Evolutionary conservation across 1,140 invertebrate genomes (phyloP), one percentile per base, ranked within the genome.

Genomic region (Holotrichia oblita): DNA sequence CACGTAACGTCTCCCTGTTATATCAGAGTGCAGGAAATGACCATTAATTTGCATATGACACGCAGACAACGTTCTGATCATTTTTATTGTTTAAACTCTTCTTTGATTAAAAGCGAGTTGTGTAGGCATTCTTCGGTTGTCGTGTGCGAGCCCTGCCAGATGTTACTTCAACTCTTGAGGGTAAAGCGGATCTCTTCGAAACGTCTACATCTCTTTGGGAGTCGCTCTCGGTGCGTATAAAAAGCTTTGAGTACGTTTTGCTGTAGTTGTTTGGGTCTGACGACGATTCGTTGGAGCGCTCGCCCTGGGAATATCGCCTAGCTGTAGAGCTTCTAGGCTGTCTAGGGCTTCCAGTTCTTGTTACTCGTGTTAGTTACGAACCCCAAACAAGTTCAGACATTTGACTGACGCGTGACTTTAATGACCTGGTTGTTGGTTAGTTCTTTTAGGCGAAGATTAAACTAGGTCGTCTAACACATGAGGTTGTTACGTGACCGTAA

Each of bases 161-260:
- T 69, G 61, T 69, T 22, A 10, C 20, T 6, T 2, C 27, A 6
- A 10, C 9, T 69, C 61, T 69, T 10, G 9, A 34, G 27, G 27
- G 27, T 4, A 34, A 34, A 34, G 27, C 27, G 27, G 27, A 34
- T 34, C 27, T 20, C 0, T 4, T 14, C 20, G 61, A 4, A 24
- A 22, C 61, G 14, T 14, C 61, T n/a, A 17, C 8, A 69, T 69
- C 61, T 24, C 27, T 27, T 14, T 14, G 22, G 20, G 27, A 10
- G 22, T 10, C 22, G 10, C 27, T 22, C 22, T 3, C 61, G 61
- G 22, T 7, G 61, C 22, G 20, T 14, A 22, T 34, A 69, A 69
- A 69, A 69, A 69, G 27, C 61, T 17, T 34, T 69, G 61, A 69
- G 61, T 69, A 22, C 61, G 61, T 69, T 69, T 69, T 69, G 61